phyloP scores from a whole-genome alignment of 2,113 vertebrate genomes.

The Nansenia antarctica region DNA sequence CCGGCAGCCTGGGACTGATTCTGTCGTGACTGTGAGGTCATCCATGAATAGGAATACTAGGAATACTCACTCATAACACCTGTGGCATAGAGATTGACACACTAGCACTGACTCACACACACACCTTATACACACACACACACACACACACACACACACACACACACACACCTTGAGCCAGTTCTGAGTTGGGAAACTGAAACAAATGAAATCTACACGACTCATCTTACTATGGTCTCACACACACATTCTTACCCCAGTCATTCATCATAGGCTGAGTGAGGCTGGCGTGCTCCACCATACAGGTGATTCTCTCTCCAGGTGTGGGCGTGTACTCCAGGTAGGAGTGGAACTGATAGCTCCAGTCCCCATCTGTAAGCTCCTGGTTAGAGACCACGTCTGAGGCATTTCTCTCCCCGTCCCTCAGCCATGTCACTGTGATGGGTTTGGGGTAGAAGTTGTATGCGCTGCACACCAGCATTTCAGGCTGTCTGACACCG shows the following conservation, averaged over 20 bases:
- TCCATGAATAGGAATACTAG: too few relatives aligned
- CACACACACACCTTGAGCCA: too few relatives aligned
- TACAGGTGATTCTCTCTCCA: slow-evolving; percentile 60
- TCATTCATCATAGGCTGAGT: slow-evolving; percentile 17
- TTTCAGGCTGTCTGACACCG: slow-evolving; percentile 1
- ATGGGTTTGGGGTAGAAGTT: slow-evolving; percentile 34
- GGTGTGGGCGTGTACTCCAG: slow-evolving; percentile 36
- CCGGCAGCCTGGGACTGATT: too few relatives aligned
- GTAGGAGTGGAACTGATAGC: slow-evolving; percentile 51
- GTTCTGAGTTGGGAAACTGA: too few relatives aligned
- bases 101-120: too few relatives aligned
- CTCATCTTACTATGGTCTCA: too few relatives aligned
- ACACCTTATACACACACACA: too few relatives aligned
- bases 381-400: background rate
- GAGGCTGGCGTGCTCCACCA: slow-evolving; percentile 49
- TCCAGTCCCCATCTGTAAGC: slow-evolving; percentile 66
- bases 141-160: too few relatives aligned
- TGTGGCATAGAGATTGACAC: too few relatives aligned
- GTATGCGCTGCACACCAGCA: slow-evolving; percentile 55
- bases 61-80: too few relatives aligned
- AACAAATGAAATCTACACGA: too few relatives aligned
- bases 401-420: slow-evolving; percentile 19
- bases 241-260: slow-evolving; percentile 63
- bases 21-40: too few relatives aligned
- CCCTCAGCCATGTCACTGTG: slow-evolving; percentile 54